Percentiles rank a stretch among this genome's conserved stretches.
Conservation (phyloP, 2,113 vertebrate species). For the Nannospalax galili region DNA sequence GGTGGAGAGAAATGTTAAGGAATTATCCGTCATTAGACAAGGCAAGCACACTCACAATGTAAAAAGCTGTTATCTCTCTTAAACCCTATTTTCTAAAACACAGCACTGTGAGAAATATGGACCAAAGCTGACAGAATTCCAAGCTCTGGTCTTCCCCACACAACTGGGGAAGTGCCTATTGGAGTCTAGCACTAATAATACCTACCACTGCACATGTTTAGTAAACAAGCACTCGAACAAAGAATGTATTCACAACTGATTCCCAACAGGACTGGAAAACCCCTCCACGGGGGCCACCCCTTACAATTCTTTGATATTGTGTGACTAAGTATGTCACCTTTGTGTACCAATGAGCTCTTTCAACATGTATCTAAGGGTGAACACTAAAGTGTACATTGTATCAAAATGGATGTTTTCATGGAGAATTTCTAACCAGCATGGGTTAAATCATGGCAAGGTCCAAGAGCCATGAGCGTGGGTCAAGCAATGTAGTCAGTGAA, state of each 20-base stretch:
- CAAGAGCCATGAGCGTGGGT: neutral
- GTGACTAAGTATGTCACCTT: slow-evolving; percentile 65
- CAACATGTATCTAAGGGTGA: slow-evolving; percentile 69
- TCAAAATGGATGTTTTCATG: slow-evolving; percentile 1
- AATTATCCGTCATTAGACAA: slow-evolving; percentile 53
- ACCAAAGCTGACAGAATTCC: slow-evolving; percentile 61
- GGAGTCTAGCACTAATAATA: slow-evolving; percentile 53
- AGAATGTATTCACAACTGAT: slow-evolving; percentile 76
- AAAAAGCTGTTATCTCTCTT: slow-evolving; percentile 48
- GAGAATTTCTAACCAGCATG: neutral
- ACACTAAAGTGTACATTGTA: slow-evolving; percentile 50
- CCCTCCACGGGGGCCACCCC: slow-evolving; percentile 40
- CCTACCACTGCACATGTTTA: slow-evolving; percentile 78
- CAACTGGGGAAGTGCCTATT: slow-evolving; percentile 54
- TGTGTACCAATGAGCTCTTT: slow-evolving; percentile 67
- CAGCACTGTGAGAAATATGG: slow-evolving; percentile 49
- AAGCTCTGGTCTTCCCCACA: slow-evolving; percentile 62
- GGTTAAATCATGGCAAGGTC: neutral
- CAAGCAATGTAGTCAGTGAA: neutral
- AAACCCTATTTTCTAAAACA: slow-evolving; percentile 70
- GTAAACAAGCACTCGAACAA: slow-evolving; percentile 80
- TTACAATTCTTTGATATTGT: slow-evolving; percentile 64
- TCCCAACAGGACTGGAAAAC: slow-evolving; percentile 59
- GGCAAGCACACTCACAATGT: slow-evolving; percentile 53
- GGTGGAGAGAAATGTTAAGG: slow-evolving; percentile 63